Evolutionary conservation across 2,888 invertebrate species (phyloP).

Genomic region (Machimus rusticus): DNA sequence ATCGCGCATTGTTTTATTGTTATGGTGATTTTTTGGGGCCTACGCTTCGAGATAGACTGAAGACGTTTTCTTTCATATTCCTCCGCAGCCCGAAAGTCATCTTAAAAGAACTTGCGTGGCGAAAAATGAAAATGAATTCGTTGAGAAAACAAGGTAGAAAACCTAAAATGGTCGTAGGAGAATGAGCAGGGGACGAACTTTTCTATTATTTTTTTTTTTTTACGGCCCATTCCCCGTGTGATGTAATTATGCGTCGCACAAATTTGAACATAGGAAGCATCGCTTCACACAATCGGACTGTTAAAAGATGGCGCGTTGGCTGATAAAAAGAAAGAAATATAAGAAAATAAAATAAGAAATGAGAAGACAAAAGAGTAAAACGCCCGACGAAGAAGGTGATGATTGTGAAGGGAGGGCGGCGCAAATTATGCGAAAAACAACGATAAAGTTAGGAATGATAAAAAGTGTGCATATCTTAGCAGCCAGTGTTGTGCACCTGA

Average conservation of each 20-base stretch:
- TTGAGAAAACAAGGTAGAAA: background rate
- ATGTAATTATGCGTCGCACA: constrained; percentile 31
- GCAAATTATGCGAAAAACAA: background rate
- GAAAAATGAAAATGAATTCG: background rate
- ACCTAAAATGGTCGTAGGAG: constrained; percentile 5
- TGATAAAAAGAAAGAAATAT: background rate
- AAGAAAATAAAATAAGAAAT: background rate
- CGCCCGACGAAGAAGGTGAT: background rate
- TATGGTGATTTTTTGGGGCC: constrained; percentile 31
- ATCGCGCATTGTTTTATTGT: constrained; percentile 37
- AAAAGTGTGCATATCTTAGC: constrained; percentile 22
- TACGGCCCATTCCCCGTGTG: background rate
- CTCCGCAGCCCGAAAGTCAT: background rate
- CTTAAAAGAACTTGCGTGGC: background rate
- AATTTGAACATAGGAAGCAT: constrained; percentile 27
- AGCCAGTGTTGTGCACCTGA: background rate
- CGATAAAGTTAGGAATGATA: background rate
- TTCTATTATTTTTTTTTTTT: background rate
- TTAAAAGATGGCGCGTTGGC: background rate
- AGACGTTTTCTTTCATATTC: constrained; percentile 5
- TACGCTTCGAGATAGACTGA: background rate
- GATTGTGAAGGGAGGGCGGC: background rate
- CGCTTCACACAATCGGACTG: background rate
- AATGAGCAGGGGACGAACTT: background rate
- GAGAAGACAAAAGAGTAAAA: background rate